Evolutionary conservation across 2,113 vertebrate species (phyloP).

Genomic region (pig (Sus scrofa)): T2T-Sscrofa CM000826.6:59862001-59862500

Average conservation of each 20-base stretch:
- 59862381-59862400: not conserved
- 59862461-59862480: not conserved
- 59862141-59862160: conserved; percentile 5
- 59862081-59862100: not conserved
- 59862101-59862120: not conserved
- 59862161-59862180: not conserved
- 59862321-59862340: not conserved
- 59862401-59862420: not conserved
- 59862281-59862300: not conserved
- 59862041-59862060: not conserved
- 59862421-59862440: not conserved
- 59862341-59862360: not conserved
- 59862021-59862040: not conserved
- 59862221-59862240: not conserved
- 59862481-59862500: not conserved
- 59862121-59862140: not conserved
- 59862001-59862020: not conserved
- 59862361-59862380: not conserved
- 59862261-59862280: not conserved
- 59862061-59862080: not conserved
- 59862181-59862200: not conserved
- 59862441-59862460: not conserved
- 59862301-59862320: not conserved
- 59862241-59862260: not conserved
- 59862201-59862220: conserved; percentile 28